Percentiles rank a stretch among this genome's conserved stretches.
phyloP scores from a whole-genome alignment of 2,888 invertebrate species.

The Plemyria rubiginata region DNA sequence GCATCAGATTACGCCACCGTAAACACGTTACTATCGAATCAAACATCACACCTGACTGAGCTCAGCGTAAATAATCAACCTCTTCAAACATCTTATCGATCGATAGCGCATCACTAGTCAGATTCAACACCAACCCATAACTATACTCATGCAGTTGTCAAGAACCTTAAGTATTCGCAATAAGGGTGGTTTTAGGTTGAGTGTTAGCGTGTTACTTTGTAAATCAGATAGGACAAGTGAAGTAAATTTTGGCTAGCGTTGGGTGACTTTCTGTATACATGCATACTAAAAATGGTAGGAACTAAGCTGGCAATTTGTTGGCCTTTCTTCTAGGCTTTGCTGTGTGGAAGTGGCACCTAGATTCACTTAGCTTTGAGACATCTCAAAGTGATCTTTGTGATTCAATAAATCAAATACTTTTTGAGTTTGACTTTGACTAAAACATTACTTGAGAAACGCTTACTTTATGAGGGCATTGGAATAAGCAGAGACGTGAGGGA shows the following conservation, averaged over 20 bases:
- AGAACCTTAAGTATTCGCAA: conserved; percentile 28
- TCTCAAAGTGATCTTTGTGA: too few species aligned
- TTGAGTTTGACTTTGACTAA: too few species aligned
- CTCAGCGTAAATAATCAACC: conserved; percentile 63
- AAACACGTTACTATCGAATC: conserved; percentile 41
- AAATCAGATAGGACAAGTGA: conserved; percentile 60
- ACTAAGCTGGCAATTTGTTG: too few species aligned
- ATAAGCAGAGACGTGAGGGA: too few species aligned
- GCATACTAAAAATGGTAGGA: conserved; percentile 26
- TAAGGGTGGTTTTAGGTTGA: conserved; percentile 42
- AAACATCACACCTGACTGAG: conserved; percentile 50
- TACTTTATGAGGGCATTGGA: too few species aligned
- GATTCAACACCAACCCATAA: conserved; percentile 55
- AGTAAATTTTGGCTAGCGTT: conserved; percentile 62
- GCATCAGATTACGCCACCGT: conserved; percentile 25
- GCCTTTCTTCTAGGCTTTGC: too few species aligned
- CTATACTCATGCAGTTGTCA: conserved; percentile 32
- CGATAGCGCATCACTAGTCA: conserved; percentile 65
- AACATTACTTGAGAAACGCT: too few species aligned
- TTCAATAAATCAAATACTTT: too few species aligned
- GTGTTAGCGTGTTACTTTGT: conserved; percentile 45
- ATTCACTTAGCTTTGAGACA: too few species aligned
- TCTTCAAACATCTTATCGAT: conserved; percentile 63
- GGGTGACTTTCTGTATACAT: conserved; percentile 56
- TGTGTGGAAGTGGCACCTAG: too few species aligned